Evolutionary conservation across 2,888 invertebrate species (phyloP).

Genomic region (Xestia sexstrigata): DNA sequence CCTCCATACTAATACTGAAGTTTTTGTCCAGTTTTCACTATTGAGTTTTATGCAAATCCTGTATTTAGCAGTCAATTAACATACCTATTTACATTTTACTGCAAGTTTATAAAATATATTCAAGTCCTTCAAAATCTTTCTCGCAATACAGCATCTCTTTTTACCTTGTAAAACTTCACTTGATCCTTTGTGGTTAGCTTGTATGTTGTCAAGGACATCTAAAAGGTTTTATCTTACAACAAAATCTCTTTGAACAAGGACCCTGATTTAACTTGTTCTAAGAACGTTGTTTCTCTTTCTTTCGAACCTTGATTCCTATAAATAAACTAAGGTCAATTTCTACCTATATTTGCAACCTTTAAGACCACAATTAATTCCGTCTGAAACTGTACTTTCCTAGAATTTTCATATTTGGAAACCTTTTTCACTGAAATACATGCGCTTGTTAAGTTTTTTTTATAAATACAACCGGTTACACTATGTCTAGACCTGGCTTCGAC

Average conservation of each 20-base stretch:
- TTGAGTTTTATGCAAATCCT: not conserved
- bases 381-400: not conserved
- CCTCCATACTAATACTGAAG: not conserved
- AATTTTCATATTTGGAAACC: not conserved
- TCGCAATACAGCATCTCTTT: too few relatives aligned
- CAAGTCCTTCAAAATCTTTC: not conserved
- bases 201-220: slow-evolving; percentile 6
- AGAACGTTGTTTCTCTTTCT: not conserved
- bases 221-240: not conserved
- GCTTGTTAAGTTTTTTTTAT: not conserved
- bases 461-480: too few relatives aligned
- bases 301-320: not conserved
- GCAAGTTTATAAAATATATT: not conserved
- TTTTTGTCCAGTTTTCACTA: not conserved
- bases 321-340: not conserved
- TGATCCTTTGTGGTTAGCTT: slow-evolving; percentile 13
- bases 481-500: too few relatives aligned
- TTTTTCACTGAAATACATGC: not conserved
- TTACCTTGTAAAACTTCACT: not conserved
- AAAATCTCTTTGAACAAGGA: not conserved
- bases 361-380: not conserved
- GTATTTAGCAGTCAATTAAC: not conserved
- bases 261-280: not conserved
- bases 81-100: too few relatives aligned
- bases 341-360: too few relatives aligned